Evolutionary conservation across 2,888 invertebrate species (phyloP).

Genomic region (Drosophila lutescens): DNA sequence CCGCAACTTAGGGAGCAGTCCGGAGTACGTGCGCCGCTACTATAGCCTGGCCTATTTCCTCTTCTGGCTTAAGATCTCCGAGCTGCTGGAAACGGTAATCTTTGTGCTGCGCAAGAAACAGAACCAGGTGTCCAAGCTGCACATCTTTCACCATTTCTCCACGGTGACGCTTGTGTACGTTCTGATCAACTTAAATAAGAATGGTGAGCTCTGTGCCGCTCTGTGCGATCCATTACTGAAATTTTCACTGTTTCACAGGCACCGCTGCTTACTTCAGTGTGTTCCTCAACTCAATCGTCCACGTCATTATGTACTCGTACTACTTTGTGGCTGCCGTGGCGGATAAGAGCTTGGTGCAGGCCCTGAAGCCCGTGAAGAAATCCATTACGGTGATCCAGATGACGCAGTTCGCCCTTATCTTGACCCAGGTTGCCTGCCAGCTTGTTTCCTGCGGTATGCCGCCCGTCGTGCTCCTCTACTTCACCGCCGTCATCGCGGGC

Average conservation of each 20-base stretch:
- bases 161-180: constrained; percentile 87
- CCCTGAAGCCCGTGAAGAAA: constrained; percentile 87
- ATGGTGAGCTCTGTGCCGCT: constrained; percentile 85
- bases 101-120: constrained; percentile 90
- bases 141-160: constrained; percentile 90
- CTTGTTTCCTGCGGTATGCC: constrained; percentile 85
- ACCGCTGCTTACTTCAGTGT: constrained; percentile 88
- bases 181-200: constrained; percentile 86
- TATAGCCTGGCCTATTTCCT: constrained; percentile 87
- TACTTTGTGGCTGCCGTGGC: constrained; percentile 88
- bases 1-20: constrained; percentile 39
- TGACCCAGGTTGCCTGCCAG: constrained; percentile 85
- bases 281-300: constrained; percentile 88
- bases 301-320: constrained; percentile 91
- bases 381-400: constrained; percentile 88
- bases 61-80: constrained; percentile 87
- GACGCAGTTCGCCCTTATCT: constrained; percentile 89
- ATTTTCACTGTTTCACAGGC: constrained; percentile 84
- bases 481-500: constrained; percentile 87
- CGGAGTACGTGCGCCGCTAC: constrained; percentile 47
- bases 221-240: background rate
- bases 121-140: constrained; percentile 89
- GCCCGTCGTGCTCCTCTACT: constrained; percentile 85
- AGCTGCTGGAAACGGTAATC: constrained; percentile 89
- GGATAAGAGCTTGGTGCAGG: constrained; percentile 85